A percentile compares a stretch with the other conserved stretches of the same genome.
Evolutionary conservation across 2,888 invertebrate species (phyloP).

Genomic region (Trachelus stipa): DNA sequence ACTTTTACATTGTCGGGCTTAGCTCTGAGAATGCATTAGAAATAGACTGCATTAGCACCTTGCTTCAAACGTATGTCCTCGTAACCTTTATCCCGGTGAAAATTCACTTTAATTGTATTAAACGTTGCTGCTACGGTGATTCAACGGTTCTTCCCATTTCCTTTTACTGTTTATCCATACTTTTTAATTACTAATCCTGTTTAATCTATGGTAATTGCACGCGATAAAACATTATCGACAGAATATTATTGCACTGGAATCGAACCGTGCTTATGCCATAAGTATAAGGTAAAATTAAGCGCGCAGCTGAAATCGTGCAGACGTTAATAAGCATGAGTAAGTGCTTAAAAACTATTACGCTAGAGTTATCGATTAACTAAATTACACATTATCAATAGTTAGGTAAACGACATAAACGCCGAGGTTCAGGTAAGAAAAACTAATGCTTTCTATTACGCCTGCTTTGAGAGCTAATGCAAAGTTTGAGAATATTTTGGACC

Average conservation of each 20-base stretch:
- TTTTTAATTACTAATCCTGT: background rate
- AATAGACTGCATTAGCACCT: conserved; percentile 47
- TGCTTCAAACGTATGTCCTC: conserved; percentile 5
- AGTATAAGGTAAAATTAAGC: background rate
- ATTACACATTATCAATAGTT: background rate
- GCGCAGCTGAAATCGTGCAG: background rate
- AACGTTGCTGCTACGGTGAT: background rate
- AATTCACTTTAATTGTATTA: background rate
- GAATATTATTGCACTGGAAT: background rate
- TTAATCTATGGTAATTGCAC: background rate
- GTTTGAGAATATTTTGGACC: conserved; percentile 46
- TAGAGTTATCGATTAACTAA: background rate
- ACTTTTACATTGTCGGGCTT: conserved; percentile 13
- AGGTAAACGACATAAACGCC: background rate
- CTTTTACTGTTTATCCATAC: background rate
- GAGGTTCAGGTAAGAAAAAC: conserved; percentile 16
- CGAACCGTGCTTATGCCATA: background rate
- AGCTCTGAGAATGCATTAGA: conserved; percentile 12
- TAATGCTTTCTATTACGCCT: conserved; percentile 45
- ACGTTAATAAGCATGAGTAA: background rate
- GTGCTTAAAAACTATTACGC: background rate
- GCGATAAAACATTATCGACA: too few relatives aligned
- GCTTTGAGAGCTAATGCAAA: conserved; percentile 46
- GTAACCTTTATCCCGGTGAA: background rate
- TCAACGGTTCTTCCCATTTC: background rate